phyloP scores from a whole-genome alignment of 2,113 vertebrate species.

The Theristicus caerulescens region DNA sequence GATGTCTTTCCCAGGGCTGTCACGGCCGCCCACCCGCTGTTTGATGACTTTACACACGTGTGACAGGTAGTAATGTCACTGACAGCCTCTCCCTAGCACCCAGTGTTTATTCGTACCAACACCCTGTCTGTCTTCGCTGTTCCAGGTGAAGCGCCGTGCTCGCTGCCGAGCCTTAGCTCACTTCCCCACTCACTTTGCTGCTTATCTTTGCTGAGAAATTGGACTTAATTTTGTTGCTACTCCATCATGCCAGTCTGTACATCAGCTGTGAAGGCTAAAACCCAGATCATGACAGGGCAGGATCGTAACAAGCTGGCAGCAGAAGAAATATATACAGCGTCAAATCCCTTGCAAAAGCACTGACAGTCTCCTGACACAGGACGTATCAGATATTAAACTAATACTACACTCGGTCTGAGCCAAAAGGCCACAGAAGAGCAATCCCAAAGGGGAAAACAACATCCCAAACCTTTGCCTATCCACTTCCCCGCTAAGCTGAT shows the following conservation, averaged over 20 bases:
- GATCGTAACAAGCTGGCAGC: not conserved
- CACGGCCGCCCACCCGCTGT: slow-evolving; percentile 56
- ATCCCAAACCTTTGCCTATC: not conserved
- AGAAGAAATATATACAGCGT: not conserved
- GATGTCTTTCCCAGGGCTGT: slow-evolving; percentile 54
- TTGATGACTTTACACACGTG: slow-evolving; percentile 65
- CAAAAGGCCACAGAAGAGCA: not conserved
- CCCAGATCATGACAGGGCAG: not conserved
- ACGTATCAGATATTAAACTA: not conserved
- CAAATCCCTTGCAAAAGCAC: not conserved
- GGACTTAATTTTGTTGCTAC: not conserved
- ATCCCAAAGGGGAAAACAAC: not conserved
- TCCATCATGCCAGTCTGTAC: not conserved
- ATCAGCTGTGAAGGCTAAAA: not conserved
- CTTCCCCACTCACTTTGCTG: rapidly evolving
- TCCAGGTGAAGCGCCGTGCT: not conserved
- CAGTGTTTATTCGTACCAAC: slow-evolving; percentile 30
- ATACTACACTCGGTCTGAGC: not conserved
- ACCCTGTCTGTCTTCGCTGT: not conserved
- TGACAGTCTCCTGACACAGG: not conserved
- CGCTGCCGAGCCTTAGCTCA: not conserved
- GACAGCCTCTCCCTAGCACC: slow-evolving; percentile 61
- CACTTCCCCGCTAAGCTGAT: rapidly evolving
- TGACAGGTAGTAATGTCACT: slow-evolving; percentile 70
- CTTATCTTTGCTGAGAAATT: not conserved